Percentiles rank a stretch among this genome's conserved stretches.
phyloP scores from a whole-genome alignment of 2,888 invertebrate species.

The Amphipyra tragopoginis region DNA sequence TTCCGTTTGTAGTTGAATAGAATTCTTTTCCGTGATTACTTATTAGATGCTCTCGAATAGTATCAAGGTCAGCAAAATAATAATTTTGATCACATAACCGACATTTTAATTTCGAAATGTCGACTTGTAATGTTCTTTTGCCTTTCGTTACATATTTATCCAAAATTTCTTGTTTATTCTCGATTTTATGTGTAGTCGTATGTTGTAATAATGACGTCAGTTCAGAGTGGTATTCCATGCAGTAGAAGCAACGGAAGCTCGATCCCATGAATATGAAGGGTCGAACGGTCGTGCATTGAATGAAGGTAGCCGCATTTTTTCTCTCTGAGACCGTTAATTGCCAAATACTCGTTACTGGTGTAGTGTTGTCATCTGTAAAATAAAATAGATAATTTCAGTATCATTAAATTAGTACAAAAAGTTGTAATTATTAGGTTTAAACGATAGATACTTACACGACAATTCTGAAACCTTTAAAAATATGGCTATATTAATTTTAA shows the following conservation, averaged over 20 bases:
- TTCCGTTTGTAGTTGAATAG: constrained; percentile 66
- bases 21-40: constrained; percentile 64
- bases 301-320: constrained; percentile 73
- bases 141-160: constrained; percentile 68
- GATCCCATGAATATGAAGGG: constrained; percentile 77
- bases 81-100: constrained; percentile 59
- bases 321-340: constrained; percentile 73
- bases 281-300: constrained; percentile 70
- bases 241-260: constrained; percentile 77
- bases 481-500: too few species aligned
- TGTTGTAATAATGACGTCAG: constrained; percentile 65
- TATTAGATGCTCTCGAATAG: constrained; percentile 66
- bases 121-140: constrained; percentile 71
- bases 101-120: constrained; percentile 73
- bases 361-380: constrained; percentile 53
- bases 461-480: too few species aligned
- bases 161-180: constrained; percentile 56
- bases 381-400: constrained; percentile 19
- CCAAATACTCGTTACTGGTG: constrained; percentile 71
- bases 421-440: too few species aligned
- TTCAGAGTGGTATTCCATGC: constrained; percentile 69
- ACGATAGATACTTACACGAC: too few species aligned
- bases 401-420: too few species aligned
- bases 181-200: constrained; percentile 61
- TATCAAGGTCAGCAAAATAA: constrained; percentile 57